Evolutionary conservation across 1,140 invertebrate genomes (phyloP).

Genomic region (Mylabris phalerata): DNA sequence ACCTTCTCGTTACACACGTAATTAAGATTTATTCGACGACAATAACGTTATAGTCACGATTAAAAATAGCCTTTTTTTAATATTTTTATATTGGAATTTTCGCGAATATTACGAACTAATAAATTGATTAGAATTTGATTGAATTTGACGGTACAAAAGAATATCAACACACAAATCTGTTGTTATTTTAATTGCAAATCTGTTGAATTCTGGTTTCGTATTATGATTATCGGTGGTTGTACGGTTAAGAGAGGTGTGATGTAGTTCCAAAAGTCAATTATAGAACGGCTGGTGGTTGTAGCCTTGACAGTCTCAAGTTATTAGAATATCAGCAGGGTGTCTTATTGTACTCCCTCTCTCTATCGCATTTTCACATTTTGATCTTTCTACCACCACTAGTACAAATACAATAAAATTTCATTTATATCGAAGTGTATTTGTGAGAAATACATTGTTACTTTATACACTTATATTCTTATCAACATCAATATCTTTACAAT

Average conservation of each 20-base stretch:
- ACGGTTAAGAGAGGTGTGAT: conserved; percentile 17
- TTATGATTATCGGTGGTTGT: background rate
- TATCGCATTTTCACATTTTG: too few relatives aligned
- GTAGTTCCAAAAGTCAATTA: conserved; percentile 33
- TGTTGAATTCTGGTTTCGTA: background rate
- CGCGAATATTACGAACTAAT: too few relatives aligned
- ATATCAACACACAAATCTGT: background rate
- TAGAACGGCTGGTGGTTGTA: conserved; percentile 27
- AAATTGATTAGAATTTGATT: too few relatives aligned
- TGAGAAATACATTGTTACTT: too few relatives aligned
- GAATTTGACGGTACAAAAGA: too few relatives aligned
- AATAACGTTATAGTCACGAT: conserved; percentile 8
- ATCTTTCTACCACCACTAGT: background rate
- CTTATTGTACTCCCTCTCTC: conserved; percentile 18
- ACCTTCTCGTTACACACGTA: conserved; percentile 11
- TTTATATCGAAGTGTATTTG: background rate
- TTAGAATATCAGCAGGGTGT: conserved; percentile 29
- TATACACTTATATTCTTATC: too few relatives aligned
- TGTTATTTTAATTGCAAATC: conserved; percentile 23
- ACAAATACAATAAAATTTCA: conserved; percentile 13
- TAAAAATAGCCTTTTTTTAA: background rate
- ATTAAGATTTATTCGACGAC: conserved; percentile 14
- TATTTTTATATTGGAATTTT: too few relatives aligned
- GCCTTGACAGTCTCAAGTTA: conserved; percentile 28
- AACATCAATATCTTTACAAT: too few relatives aligned